Base-by-base conservation (phyloP, 2,888 invertebrate genomes). In the Lathronympha strigana region DNA sequence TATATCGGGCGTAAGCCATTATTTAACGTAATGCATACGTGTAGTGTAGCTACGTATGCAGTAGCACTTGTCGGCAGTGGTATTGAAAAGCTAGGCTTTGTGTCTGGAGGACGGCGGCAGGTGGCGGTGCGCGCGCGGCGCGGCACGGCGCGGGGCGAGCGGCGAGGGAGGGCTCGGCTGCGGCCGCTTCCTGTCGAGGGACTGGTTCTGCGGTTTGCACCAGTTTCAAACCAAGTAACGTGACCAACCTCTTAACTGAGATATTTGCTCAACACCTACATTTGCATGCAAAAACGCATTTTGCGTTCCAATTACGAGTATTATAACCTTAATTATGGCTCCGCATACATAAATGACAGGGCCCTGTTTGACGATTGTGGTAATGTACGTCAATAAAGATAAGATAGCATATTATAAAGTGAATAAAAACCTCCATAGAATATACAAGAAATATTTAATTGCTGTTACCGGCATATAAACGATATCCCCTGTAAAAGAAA, bases 141-240 rank as follows among this genome's bases (percentile, higher is more conserved):
- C 69, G 25, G 11, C 38, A 54, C 73, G 17, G 63, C 49, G 47
- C 47, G 45, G 58, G 67, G 67, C 64, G 70, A 72, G 68, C 75
- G 66, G 73, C 70, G 75, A 71, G 71, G 70, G 71, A 61, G 63
- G 63, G 61, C 69, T 71, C 70, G 72, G 79, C 80, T 88, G 88
- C 88, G 88, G 88, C 86, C 88, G 87, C 90, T 90, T 90, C 90
- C 90, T 89, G 90, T 83, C 88, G 81, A 79, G 82, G 81, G 87
- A 90, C 90, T 85, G 90, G 90, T 91, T 90, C 79, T 90, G 84
- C 76, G 79, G 83, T 87, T 87, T 89, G 88, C 87, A 89, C 89
- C 86, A 90, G 89, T 90, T 91, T 85, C 78, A 80, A 84, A 84
- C 78, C 73, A 74, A 80, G 64, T 61, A 61, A 85, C 84, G 80